Conservation (phyloP, 2,797 vertebrate genomes). For the Myotis myotis region DNA sequence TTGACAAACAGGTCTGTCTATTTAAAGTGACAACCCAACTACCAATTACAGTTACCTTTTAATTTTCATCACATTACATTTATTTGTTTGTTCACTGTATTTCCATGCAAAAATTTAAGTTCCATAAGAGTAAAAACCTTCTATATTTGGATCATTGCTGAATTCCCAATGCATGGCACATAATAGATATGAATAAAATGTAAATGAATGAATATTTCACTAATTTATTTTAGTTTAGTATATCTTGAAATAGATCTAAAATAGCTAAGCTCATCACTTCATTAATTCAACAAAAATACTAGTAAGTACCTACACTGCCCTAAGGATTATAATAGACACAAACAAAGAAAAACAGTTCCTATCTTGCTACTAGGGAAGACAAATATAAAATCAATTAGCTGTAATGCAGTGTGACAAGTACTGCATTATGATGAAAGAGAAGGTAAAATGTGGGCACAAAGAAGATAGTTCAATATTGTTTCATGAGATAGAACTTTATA, state of each 20-base stretch:
- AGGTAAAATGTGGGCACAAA: background rate
- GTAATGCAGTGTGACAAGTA: background rate
- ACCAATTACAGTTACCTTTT: background rate
- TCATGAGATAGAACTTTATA: background rate
- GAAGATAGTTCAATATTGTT: background rate
- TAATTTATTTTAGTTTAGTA: constrained; percentile 25
- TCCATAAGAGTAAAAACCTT: background rate
- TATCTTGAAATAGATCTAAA: constrained; percentile 5
- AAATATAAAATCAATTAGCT: background rate
- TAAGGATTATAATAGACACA: background rate
- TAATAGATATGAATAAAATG: background rate
- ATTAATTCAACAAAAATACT: background rate
- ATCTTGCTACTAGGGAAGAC: background rate
- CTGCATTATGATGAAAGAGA: background rate
- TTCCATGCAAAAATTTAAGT: background rate
- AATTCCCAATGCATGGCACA: background rate
- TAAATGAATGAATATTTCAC: background rate
- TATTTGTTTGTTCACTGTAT: background rate
- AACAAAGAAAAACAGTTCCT: background rate
- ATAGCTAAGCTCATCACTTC: background rate
- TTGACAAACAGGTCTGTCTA: background rate
- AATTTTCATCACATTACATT: background rate
- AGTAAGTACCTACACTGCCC: background rate
- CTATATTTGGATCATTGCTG: background rate
- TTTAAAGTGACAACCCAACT: background rate